These are phyloP conservation scores for Chelonia mydas DNA, from an alignment of 2,797 vertebrate genomes.

Conservation along the genomic window DNA sequence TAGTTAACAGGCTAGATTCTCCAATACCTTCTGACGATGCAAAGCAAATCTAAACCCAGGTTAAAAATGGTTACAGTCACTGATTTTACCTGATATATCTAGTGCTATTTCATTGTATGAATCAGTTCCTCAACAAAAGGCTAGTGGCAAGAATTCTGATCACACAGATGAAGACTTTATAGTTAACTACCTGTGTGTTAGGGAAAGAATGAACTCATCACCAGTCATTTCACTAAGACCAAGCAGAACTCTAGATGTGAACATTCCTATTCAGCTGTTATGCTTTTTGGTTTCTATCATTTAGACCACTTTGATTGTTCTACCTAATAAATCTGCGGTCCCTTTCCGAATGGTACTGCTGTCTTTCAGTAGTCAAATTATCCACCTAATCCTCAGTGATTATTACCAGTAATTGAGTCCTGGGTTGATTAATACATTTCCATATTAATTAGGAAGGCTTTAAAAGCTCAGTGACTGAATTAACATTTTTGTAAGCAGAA, in stretches of 20 bases:
- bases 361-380: slow-evolving; percentile 14
- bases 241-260: accelerated
- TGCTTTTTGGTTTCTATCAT: neutral
- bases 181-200: accelerated
- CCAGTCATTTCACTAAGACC: neutral
- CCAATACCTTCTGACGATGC: neutral
- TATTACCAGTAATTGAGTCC: neutral
- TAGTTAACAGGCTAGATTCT: neutral
- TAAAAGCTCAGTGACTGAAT: slow-evolving; percentile 4
- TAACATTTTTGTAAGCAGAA: neutral
- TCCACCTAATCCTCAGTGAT: neutral
- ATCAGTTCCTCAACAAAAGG: accelerated
- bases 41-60: neutral
- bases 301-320: neutral
- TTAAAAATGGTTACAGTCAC: neutral
- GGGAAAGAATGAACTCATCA: neutral
- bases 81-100: neutral
- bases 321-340: neutral
- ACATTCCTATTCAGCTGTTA: neutral
- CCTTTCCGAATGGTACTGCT: neutral
- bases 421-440: neutral
- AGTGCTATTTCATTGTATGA: neutral
- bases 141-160: neutral
- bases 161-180: neutral
- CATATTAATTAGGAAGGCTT: neutral